Evolutionary conservation across 2,113 vertebrate genomes (phyloP), one percentile per base, ranked within the genome.

Genomic region (Archilochus colubris): DNA sequence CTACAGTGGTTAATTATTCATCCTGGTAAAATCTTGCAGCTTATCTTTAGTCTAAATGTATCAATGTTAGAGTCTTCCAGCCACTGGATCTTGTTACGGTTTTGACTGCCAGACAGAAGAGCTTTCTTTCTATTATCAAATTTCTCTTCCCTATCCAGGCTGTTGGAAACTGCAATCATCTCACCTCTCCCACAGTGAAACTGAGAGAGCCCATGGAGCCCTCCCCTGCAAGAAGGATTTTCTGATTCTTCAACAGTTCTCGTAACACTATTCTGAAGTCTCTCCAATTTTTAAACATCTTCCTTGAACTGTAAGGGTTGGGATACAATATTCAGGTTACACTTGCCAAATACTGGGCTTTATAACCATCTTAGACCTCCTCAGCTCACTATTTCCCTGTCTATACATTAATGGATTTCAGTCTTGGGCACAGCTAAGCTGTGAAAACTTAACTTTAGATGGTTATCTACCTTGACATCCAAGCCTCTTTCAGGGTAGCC

Each of bases 11-110:
- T 93, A 94, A 93, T 92, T 95, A 93, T 80, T 89, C 84, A 95
- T 28, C 36, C 19, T 62, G 70, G 87, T 88, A 89, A 89, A 93
- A 91, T 91, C 95, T 63, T 95, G 87, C 85, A 93, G 78, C 88
- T 96, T 93, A 90, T 95, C 93, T 96, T 79, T 68, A n/a, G 66
- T 93, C 91, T 90, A 68, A 90, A 78, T 9, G 72, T 83, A 90
- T 72, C 85, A 61, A 20, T 27, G 77, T 66, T 62, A 75, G 3
- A 92, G 74, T 84, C 67, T 93, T 78, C 68, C 91, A 93, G 88
- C 76, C 76, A 78, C 80, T 88, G 79, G 94, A 95, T 95, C 88
- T 64, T 7, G 5, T 86, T 83, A 86, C 57, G 1, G 40, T 43
- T 94, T 83, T 91, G 82, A 88, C 93, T 86, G 75, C 79, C 94